These are phyloP conservation scores for Chaetodon trifasciatus DNA, from an alignment of 2,797 vertebrate genomes.

Conservation along the genomic window DNA sequence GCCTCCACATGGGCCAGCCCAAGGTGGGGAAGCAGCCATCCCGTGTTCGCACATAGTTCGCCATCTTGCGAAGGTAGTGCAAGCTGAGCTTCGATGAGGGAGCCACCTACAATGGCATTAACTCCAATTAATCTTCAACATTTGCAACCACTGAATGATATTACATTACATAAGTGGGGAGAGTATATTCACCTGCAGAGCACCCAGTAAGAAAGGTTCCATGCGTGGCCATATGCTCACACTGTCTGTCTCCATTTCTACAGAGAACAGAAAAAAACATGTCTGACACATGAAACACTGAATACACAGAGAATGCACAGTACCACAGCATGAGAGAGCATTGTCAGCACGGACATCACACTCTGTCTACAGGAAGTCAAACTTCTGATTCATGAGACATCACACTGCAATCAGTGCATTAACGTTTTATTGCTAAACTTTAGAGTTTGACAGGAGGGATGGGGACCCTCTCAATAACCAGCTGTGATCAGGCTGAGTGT, in stretches of 20 bases:
- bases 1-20: slow-evolving; percentile 92
- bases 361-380: neutral
- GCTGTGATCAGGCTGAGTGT: accelerated
- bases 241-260: slow-evolving; percentile 85
- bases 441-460: neutral
- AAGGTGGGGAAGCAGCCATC: slow-evolving; percentile 91
- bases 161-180: too few relatives aligned
- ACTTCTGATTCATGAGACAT: neutral
- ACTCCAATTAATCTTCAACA: slow-evolving; percentile 6
- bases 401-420: neutral
- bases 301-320: neutral
- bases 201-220: slow-evolving; percentile 93
- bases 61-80: slow-evolving; percentile 95
- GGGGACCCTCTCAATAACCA: neutral
- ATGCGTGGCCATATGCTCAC: slow-evolving; percentile 92
- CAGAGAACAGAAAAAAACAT: neutral
- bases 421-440: neutral
- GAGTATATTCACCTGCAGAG: slow-evolving; percentile 81
- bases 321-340: neutral
- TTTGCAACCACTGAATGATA: neutral
- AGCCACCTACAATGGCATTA: slow-evolving; percentile 59
- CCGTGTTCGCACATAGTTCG: slow-evolving; percentile 88
- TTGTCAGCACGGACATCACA: neutral
- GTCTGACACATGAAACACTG: neutral
- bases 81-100: slow-evolving; percentile 90